Evolutionary conservation across 35 echinoderm and acorn worm species (phyloP), one percentile per base, ranked within the genome.

Genomic region (Apostichopus californicus): DNA sequence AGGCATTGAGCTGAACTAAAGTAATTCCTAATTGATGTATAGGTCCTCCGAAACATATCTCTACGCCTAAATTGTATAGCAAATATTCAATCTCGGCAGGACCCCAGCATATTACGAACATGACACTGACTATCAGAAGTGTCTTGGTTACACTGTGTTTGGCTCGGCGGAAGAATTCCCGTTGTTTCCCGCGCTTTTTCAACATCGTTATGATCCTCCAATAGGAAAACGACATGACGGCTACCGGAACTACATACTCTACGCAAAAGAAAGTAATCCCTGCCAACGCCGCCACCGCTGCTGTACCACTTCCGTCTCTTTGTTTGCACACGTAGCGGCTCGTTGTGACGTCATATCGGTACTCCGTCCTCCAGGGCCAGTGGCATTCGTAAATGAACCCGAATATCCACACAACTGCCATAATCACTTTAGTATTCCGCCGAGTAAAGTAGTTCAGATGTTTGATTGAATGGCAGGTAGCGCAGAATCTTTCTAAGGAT

Each of bases 31-130:
- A 59, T 13, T 78, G 70, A 18, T 93, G 92, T 80, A 94, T 81
- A 3, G 66, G 90, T 20, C 92, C 65, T 14, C 55, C 72, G 65
- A 95, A 98, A 28, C 92, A 87, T 61, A 98, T 68, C 26, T 81
- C 91, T 23, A 91, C 92, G 5, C 92, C 92, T 10, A 98, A 73
- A 82, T 98, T 98, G 78, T 84, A 98, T 10, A 98, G 78, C 1
- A 98, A 28, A 79, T 93, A 95, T 89, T 95, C 92, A 77, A 98
- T 91, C 4, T 94, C 93, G 9, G 92, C 93, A 20, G 96, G 96
- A 4, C 94, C 92, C 93, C 93, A 98, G 57, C 94, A 93, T 58
- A 98, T 93, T 15, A 92, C 96, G 77, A 95, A 98, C 5, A 92
- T 93, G 13, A 91, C 73, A 12, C 92, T 95, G 2, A 98, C 96